Evolutionary conservation across 2,113 vertebrate genomes (phyloP).

Genomic region (Bubo scandiacus): DNA sequence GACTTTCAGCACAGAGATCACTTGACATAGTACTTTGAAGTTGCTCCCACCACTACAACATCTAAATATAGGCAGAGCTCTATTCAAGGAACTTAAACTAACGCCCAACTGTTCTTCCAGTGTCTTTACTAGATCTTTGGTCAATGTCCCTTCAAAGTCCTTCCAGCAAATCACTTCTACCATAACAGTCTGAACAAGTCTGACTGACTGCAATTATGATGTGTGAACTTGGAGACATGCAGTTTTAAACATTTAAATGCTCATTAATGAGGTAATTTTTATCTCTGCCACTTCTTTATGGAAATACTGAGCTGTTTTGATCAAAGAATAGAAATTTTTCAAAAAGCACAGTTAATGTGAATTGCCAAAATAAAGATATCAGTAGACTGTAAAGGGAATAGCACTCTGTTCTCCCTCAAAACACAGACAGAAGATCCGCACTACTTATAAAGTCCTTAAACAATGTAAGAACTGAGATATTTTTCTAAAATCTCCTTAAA

Average conservation of each 20-base stretch:
- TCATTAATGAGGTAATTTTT: not conserved
- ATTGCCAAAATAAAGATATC: not conserved
- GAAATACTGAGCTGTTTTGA: not conserved
- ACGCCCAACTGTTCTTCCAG: not conserved
- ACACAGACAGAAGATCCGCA: not conserved
- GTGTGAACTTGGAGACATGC: not conserved
- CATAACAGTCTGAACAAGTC: not conserved
- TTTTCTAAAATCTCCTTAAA: not conserved
- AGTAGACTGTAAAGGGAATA: not conserved
- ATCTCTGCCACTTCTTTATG: not conserved
- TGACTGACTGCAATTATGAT: not conserved
- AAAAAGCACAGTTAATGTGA: not conserved
- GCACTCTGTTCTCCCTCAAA: not conserved
- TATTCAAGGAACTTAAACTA: not conserved
- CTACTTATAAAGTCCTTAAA: not conserved
- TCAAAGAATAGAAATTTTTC: not conserved
- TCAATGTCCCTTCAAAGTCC: not conserved
- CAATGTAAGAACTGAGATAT: not conserved
- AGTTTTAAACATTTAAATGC: not conserved
- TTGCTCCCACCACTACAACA: not conserved
- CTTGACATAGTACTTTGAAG: not conserved
- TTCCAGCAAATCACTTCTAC: not conserved
- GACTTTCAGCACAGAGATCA: not conserved
- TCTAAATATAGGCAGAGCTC: not conserved
- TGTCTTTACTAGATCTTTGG: not conserved